These are phyloP conservation scores for Tenebrosternarchus preto DNA, from an alignment of 2,113 vertebrate genomes.

Conservation along the genomic window DNA sequence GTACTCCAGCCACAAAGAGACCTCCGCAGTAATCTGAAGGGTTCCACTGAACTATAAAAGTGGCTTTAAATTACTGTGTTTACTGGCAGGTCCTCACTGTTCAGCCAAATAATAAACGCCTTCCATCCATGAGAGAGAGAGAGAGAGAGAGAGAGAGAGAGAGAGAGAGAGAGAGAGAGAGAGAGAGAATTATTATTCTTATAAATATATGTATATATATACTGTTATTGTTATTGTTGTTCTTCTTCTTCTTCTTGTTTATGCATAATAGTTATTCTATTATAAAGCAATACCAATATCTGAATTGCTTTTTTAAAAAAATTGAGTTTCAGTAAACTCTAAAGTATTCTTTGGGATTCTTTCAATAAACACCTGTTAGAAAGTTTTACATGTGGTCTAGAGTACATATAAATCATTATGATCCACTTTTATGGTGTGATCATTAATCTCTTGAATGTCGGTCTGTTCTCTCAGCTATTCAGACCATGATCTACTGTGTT, in stretches of 20 bases:
- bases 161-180: too few species aligned
- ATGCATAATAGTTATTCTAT: too few species aligned
- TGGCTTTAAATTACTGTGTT: constrained; percentile 61
- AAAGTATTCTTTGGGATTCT: too few species aligned
- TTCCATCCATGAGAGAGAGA: constrained; percentile 29
- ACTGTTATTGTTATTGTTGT: too few species aligned
- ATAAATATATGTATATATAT: too few species aligned
- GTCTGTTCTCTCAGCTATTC: not conserved
- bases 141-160: too few species aligned
- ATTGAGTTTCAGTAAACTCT: too few species aligned
- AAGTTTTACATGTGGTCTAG: not conserved
- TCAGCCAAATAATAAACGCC: constrained; percentile 53
- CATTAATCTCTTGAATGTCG: not conserved
- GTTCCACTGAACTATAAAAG: constrained; percentile 63
- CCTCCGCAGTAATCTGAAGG: constrained; percentile 55
- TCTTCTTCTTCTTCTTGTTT: too few species aligned
- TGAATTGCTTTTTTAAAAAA: too few species aligned
- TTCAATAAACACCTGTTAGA: too few species aligned
- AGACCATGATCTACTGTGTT: not conserved
- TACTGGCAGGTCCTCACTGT: constrained; percentile 41
- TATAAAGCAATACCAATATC: too few species aligned
- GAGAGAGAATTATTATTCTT: too few species aligned
- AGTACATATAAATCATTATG: not conserved
- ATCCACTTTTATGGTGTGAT: not conserved
- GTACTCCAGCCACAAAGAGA: constrained; percentile 33